Evolutionary conservation across 2,888 invertebrate species (phyloP), one percentile per base, ranked within the genome.

Genomic region (Hydraecia micacea): DNA sequence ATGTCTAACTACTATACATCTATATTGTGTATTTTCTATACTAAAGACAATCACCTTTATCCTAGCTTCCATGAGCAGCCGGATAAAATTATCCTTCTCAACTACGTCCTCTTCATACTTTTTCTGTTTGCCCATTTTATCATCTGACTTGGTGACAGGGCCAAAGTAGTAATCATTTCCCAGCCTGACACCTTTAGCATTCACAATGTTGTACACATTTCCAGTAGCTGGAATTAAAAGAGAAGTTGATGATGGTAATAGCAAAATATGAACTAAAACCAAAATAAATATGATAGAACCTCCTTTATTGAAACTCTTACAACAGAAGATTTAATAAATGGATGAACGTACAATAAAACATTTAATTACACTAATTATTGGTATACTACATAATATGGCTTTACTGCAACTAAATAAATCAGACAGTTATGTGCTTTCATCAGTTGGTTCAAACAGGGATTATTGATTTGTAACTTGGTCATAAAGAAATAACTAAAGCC

Each of bases 131-230:
- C 83, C 73, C 21, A 87, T 81, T 75, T 49, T 88, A 82, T 74
- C 86, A 69, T 63, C 88, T 83, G 82, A 89, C 65, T 77, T 78
- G n/a, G 88, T 63, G 2, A 88, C 88, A 7, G 93, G 91, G 0
- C 94, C 95, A 89, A 96, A 92, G 85, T 97, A 95, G 84, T 96
- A 96, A 28, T 95, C 92, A 90, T 94, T 94, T 2, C 97, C 97
- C 89, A 96, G 94, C 39, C 95, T 95, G 7, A 97, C 92, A 79
- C 95, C 93, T 77, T 91, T 94, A 3, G 96, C 95, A 83, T 96
- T 96, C 0, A 97, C 93, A 85, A 97, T 96, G 86, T 97, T 97
- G 68, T 97, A 96, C 5, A 97, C 97, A 91, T 94, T 95, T 3
- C 97, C 97, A 72, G 94, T 92, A 15, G 97, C 97, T 97, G 91